phyloP scores from a whole-genome alignment of 2,888 invertebrate species.

The Camptogramma bilineatum region DNA sequence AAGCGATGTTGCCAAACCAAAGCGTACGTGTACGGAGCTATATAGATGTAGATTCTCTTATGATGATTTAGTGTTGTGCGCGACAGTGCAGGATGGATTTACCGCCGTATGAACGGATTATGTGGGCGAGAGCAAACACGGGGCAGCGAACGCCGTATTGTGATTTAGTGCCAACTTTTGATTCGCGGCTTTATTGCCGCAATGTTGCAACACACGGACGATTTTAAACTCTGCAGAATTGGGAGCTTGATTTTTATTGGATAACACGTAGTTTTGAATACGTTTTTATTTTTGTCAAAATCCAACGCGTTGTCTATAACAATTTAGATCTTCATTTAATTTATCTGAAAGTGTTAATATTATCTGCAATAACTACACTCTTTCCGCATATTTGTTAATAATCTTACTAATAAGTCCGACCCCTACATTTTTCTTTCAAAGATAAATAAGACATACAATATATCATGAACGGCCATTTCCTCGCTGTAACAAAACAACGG shows the following conservation, averaged over 20 bases:
- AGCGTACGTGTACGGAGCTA: conserved; percentile 50
- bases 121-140: conserved; percentile 85
- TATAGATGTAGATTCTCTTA: conserved; percentile 80
- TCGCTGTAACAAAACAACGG: conserved; percentile 80
- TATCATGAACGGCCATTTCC: conserved; percentile 81
- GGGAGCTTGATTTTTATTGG: conserved; percentile 5
- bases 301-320: not conserved
- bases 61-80: conserved; percentile 82
- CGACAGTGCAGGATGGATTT: conserved; percentile 83
- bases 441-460: conserved; percentile 82
- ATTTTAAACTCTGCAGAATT: conserved; percentile 42
- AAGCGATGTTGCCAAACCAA: conserved; percentile 61
- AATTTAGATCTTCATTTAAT: no score
- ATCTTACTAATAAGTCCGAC: conserved; percentile 68
- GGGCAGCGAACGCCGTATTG: conserved; percentile 82
- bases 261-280: conserved; percentile 12
- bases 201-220: conserved; percentile 60
- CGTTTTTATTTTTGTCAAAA: not conserved
- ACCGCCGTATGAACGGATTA: conserved; percentile 84
- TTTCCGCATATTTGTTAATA: conserved; percentile 71
- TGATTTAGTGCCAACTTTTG: conserved; percentile 82
- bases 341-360: conserved; percentile 15
- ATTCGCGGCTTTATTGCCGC: conserved; percentile 81
- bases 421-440: conserved; percentile 74
- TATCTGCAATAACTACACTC: conserved; percentile 59